Conservation (phyloP, 2,113 vertebrate genomes). For the Neolamprologus modestus region DNA sequence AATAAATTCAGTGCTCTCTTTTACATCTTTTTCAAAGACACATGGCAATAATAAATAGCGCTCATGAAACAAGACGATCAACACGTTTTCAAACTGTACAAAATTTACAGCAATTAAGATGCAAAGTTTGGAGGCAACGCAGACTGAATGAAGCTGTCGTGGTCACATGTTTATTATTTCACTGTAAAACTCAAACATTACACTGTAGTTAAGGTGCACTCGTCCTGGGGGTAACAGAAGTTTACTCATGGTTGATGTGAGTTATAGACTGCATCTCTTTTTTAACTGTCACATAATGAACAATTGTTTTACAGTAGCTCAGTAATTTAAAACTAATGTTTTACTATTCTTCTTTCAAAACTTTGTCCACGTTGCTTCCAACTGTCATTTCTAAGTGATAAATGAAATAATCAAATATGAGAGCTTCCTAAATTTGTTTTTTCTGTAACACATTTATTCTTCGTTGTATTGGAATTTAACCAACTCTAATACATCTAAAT, state of each 20-base stretch:
- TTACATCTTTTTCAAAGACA: conserved; percentile 79
- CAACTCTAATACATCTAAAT: background rate
- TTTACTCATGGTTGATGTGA: background rate
- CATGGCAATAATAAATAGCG: conserved; percentile 87
- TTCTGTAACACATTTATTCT: background rate
- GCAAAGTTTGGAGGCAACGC: conserved; percentile 65
- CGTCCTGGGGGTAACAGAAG: background rate
- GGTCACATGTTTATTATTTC: conserved; percentile 1
- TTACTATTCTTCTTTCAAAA: background rate
- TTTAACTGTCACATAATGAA: background rate
- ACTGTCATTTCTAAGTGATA: background rate
- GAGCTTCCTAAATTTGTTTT: background rate
- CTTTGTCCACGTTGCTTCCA: background rate
- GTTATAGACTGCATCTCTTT: background rate
- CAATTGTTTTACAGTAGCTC: background rate
- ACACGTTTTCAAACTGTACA: conserved; percentile 89
- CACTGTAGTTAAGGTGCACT: background rate
- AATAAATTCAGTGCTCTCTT: conserved; percentile 78
- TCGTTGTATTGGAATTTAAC: background rate
- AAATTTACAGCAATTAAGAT: conserved; percentile 84
- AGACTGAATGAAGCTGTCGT: conserved; percentile 42
- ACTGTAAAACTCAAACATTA: background rate
- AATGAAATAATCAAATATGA: background rate
- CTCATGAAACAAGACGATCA: conserved; percentile 79
- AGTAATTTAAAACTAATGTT: background rate